Conservation (phyloP, 2,113 vertebrate species). For the Hippocampus guttulatus region DNA sequence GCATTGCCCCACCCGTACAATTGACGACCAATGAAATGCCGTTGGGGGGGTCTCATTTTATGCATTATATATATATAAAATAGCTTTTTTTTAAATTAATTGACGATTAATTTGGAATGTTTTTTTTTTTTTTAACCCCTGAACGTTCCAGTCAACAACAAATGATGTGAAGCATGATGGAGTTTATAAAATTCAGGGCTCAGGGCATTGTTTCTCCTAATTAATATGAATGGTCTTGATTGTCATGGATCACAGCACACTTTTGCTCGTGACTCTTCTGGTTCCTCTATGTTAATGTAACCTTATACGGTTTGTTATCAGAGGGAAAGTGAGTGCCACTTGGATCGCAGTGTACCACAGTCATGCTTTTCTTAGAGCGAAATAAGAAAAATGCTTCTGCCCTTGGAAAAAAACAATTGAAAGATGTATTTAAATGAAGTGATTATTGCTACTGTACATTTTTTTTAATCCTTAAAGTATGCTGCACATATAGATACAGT, state of each 20-base stretch:
- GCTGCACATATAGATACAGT: too few relatives aligned
- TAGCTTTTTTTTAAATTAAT: too few relatives aligned
- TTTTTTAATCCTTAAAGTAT: too few relatives aligned
- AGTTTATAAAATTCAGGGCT: not conserved
- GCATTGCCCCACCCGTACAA: too few relatives aligned
- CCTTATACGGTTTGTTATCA: slow-evolving; percentile 53
- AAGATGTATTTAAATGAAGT: too few relatives aligned
- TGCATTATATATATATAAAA: too few relatives aligned
- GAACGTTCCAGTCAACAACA: not conserved
- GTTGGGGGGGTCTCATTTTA: too few relatives aligned
- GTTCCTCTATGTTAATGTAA: slow-evolving; percentile 71
- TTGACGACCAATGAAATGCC: too few relatives aligned
- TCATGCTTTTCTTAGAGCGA: slow-evolving; percentile 8
- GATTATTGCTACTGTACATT: too few relatives aligned
- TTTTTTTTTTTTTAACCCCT: too few relatives aligned
- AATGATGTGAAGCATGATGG: not conserved
- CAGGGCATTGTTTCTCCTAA: slow-evolving; percentile 25
- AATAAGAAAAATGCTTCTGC: too few relatives aligned
- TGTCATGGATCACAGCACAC: slow-evolving; percentile 67
- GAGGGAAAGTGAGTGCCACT: slow-evolving; percentile 29
- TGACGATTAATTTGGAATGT: too few relatives aligned
- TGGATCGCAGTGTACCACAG: slow-evolving; percentile 4
- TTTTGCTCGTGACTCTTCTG: slow-evolving; percentile 29
- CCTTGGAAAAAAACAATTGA: not conserved
- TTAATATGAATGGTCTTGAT: slow-evolving; percentile 65